phyloP scores from a whole-genome alignment of 2,797 vertebrate species.

The Moxostoma hubbsi region DNA sequence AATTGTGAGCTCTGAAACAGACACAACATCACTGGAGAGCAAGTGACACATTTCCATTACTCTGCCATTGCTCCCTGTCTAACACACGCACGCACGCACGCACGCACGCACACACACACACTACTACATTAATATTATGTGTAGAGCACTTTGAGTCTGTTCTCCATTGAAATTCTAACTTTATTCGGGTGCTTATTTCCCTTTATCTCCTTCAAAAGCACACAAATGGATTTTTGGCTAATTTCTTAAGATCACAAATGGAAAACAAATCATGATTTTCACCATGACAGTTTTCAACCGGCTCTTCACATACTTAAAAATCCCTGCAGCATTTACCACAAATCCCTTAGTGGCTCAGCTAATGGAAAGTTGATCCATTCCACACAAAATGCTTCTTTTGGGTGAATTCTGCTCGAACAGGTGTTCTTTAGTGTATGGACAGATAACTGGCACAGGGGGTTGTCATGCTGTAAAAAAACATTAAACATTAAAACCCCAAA shows the following conservation, averaged over 20 bases:
- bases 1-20: too few species aligned
- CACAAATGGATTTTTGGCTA: conserved; percentile 49
- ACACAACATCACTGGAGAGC: too few species aligned
- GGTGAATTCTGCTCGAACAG: conserved; percentile 43
- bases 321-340: conserved; percentile 38
- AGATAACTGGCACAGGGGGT: conserved; percentile 10
- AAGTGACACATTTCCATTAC: too few species aligned
- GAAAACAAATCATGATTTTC: conserved; percentile 49
- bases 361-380: conserved; percentile 33
- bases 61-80: too few species aligned
- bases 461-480: conserved; percentile 2
- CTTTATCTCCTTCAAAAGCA: conserved; percentile 33
- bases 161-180: conserved; percentile 22
- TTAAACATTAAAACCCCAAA: background rate
- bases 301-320: conserved; percentile 51
- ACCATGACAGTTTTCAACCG: conserved; percentile 38
- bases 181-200: conserved; percentile 12
- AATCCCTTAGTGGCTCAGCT: conserved; percentile 34
- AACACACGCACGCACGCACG: too few species aligned
- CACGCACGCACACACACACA: too few species aligned
- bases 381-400: conserved; percentile 31
- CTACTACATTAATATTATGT: too few species aligned
- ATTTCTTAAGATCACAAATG: conserved; percentile 48
- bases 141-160: conserved; percentile 24
- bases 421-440: conserved; percentile 42